Evolutionary conservation across 2,113 vertebrate genomes (phyloP), one percentile per base, ranked within the genome.

Genomic region (Rhynchomys soricoides): DNA sequence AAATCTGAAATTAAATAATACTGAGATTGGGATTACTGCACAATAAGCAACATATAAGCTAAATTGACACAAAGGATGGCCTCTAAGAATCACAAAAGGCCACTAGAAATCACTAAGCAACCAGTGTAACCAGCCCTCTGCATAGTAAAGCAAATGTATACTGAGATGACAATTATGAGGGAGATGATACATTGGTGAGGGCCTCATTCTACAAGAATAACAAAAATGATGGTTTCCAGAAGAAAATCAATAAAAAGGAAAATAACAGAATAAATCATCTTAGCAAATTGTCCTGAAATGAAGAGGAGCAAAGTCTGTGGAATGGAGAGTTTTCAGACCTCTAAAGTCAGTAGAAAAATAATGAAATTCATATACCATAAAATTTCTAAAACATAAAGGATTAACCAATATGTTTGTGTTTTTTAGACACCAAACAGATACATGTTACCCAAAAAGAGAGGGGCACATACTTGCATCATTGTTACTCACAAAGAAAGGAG

Each of bases 1-100:
- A 91, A 89, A 86, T 91, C 0, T 52, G 7, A 95, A 74, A 75
- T 74, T 31, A 86, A 91, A 34, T 50, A 68, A 86, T 73, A 88
- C 88, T 74, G 29, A 48, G 43, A 34, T 50, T 86, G 31, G 71
- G 15, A n/a, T 31, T 71, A 22, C 50, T 86, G 78, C n/a, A 81
- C 3, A 86, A 37, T 31, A 75, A 92, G 31, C 48, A 75, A 62
- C 37, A 15, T 34, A 75, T 68, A 48, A 37, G 24, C 31, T 62
- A 37, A 95, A 24, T 13, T 89, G 70, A 62, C n/a, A 70, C 40
- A 74, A 64, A 70, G 24, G 7, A 55, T 40, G 22, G 24, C 3
- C 43, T 26, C 10, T 37, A 64, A 31, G 81, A 89, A 74, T 70
- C n/a, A 34, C 21, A n/a, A n/a, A n/a, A n/a, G n/a, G n/a, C 3